Conservation (phyloP, 2,888 invertebrate genomes). For the Oxycera nigricornis region DNA sequence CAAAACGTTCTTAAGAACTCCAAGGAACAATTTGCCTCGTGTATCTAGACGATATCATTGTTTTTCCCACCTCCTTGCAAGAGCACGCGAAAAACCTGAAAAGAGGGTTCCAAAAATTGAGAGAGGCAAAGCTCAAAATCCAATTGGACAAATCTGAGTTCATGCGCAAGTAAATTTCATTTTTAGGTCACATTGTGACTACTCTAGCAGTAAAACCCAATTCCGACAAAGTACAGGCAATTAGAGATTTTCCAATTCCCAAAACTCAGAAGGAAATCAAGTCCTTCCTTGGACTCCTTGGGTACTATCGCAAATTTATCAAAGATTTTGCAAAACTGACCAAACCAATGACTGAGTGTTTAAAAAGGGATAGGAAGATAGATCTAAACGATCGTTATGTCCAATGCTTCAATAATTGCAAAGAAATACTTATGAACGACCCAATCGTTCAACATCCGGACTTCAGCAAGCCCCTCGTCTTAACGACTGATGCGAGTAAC, state of each 20-base stretch:
- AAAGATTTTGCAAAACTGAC: not conserved
- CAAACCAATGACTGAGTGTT: not conserved
- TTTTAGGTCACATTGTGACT: not conserved
- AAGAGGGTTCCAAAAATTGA: not conserved
- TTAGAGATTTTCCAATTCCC: not conserved
- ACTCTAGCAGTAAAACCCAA: not conserved
- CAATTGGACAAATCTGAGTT: not conserved
- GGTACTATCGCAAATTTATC: not conserved
- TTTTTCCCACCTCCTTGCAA: not conserved
- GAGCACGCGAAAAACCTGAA: not conserved
- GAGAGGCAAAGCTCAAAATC: not conserved
- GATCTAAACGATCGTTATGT: not conserved
- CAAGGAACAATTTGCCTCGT: not conserved
- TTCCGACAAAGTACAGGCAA: not conserved
- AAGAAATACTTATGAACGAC: not conserved
- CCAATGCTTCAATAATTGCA: not conserved
- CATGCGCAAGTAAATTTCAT: not conserved
- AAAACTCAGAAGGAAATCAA: not conserved
- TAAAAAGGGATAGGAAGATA: not conserved
- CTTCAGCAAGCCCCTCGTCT: slow-evolving; percentile 51
- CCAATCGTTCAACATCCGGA: slow-evolving; percentile 55
- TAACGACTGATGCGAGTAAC: slow-evolving; percentile 52
- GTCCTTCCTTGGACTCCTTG: not conserved
- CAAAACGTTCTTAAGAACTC: not conserved
- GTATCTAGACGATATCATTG: not conserved